These are phyloP conservation scores for Heterotis niloticus DNA, from an alignment of 2,113 vertebrate genomes.

Conservation along the genomic window DNA sequence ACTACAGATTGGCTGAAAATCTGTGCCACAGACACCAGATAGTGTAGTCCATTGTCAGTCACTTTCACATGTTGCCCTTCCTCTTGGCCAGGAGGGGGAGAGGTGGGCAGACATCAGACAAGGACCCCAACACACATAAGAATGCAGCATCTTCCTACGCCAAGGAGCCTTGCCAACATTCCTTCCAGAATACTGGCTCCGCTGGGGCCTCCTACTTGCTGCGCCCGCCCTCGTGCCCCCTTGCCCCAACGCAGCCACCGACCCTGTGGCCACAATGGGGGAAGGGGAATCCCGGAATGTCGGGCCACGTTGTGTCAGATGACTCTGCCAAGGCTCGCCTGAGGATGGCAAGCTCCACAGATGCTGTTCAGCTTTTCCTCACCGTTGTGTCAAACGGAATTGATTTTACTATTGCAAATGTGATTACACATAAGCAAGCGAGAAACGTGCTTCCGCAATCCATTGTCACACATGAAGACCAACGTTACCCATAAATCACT, in stretches of 20 bases:
- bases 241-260: slow-evolving; percentile 51
- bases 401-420: background rate
- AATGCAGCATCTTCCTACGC: slow-evolving; percentile 69
- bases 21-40: too few relatives aligned
- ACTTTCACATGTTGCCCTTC: too few relatives aligned
- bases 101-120: slow-evolving; percentile 22
- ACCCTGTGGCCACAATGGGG: slow-evolving; percentile 18
- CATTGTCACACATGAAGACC: background rate
- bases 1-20: too few relatives aligned
- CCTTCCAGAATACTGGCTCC: slow-evolving; percentile 54
- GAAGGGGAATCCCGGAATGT: slow-evolving; percentile 51
- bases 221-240: slow-evolving; percentile 47
- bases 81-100: background rate
- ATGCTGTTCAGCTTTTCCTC: background rate
- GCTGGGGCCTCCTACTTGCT: slow-evolving; percentile 49
- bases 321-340: background rate
- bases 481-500: background rate
- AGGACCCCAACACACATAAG: slow-evolving; percentile 54
- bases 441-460: background rate
- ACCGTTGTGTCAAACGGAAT: background rate
- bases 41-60: too few relatives aligned
- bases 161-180: slow-evolving; percentile 59
- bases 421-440: background rate
- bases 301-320: background rate
- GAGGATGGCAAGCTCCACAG: background rate